Percentiles rank a stretch among this genome's conserved stretches.
phyloP scores from a whole-genome alignment of 2,113 vertebrate species.

The Excalfactoria chinensis region DNA sequence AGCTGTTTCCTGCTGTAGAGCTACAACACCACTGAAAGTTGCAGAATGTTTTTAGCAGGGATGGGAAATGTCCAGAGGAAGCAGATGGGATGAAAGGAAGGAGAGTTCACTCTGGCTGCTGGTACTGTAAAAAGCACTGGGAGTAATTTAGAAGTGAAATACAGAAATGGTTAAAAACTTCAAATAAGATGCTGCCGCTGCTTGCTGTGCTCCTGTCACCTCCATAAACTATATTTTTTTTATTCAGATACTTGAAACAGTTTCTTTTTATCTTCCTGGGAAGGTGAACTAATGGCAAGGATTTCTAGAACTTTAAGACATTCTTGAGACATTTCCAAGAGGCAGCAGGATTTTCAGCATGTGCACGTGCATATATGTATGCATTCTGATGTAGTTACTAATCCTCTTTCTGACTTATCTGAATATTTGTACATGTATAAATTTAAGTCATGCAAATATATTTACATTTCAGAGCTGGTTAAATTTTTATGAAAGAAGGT shows the following conservation, averaged over 20 bases:
- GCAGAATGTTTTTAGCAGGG: constrained; percentile 15
- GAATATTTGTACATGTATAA: not conserved
- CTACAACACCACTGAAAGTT: not conserved
- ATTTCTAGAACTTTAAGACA: not conserved
- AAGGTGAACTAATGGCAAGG: not conserved
- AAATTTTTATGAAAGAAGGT: not conserved
- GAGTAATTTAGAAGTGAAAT: constrained; percentile 64
- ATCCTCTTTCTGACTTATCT: not conserved
- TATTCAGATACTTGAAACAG: constrained; percentile 62
- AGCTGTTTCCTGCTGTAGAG: constrained; percentile 42
- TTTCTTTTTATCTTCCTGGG: constrained; percentile 59
- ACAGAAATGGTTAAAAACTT: constrained; percentile 45
- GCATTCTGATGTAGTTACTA: not conserved
- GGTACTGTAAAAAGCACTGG: constrained; percentile 51
- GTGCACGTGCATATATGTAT: not conserved
- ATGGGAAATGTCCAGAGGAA: constrained; percentile 51
- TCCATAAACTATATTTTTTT: constrained; percentile 34
- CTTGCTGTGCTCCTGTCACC: constrained; percentile 63
- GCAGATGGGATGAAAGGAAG: constrained; percentile 65
- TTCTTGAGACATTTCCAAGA: constrained; percentile 25
- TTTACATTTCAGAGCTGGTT: not conserved
- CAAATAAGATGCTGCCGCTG: not conserved
- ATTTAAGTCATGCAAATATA: not conserved
- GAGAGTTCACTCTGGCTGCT: constrained; percentile 50
- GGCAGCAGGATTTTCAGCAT: not conserved